Evolutionary conservation across 2,797 vertebrate species (phyloP).

Genomic region (Ceryle rudis): DNA sequence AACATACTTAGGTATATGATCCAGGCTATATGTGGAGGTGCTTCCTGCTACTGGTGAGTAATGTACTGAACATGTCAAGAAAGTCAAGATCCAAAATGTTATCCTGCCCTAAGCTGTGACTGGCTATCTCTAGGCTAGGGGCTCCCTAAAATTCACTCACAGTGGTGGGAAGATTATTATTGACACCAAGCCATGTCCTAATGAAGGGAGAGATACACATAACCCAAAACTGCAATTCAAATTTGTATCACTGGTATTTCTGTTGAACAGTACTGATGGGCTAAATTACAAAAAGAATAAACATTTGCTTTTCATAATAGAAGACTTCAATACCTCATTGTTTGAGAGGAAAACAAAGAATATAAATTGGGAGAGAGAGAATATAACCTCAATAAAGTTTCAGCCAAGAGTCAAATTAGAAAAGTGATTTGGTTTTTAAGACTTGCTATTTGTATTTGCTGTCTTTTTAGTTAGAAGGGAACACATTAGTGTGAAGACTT

Average conservation of each 20-base stretch:
- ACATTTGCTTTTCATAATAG: slow-evolving; percentile 9
- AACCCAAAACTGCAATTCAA: background rate
- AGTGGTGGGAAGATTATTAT: background rate
- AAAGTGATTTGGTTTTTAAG: background rate
- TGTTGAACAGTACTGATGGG: background rate
- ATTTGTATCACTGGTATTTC: background rate
- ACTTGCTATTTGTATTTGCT: background rate
- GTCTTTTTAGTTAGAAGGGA: background rate
- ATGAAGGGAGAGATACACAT: background rate
- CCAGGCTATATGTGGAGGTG: background rate
- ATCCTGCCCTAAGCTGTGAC: background rate
- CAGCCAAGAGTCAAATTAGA: background rate
- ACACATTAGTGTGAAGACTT: background rate
- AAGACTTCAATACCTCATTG: background rate
- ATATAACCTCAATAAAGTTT: background rate
- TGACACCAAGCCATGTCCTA: background rate
- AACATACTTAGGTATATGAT: background rate
- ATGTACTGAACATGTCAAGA: background rate
- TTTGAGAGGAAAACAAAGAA: background rate
- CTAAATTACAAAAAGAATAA: slow-evolving; percentile 4
- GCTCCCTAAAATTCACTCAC: background rate
- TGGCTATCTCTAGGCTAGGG: background rate
- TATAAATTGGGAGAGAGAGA: background rate
- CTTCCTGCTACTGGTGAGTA: background rate
- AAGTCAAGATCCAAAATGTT: background rate